phyloP scores from a whole-genome alignment of 2,888 invertebrate genomes.

The Brachyopa scutellaris region DNA sequence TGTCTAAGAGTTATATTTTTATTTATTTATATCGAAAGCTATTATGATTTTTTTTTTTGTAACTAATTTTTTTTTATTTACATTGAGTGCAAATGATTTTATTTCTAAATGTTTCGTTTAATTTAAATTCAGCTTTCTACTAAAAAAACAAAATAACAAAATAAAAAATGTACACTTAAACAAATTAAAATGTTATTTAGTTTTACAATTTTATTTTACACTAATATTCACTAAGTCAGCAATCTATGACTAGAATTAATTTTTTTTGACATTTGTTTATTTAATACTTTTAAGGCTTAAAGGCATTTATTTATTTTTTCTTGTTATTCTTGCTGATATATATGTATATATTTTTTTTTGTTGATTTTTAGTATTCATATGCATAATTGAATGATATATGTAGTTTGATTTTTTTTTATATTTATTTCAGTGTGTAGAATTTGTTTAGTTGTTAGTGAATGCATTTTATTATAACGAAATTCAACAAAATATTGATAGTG shows the following conservation, averaged over 20 bases:
- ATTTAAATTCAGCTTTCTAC: conserved; percentile 19
- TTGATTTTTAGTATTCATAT: conserved; percentile 47
- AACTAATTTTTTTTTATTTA: conserved; percentile 40
- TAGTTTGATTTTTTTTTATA: background rate
- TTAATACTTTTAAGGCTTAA: conserved; percentile 70
- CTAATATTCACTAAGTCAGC: conserved; percentile 27
- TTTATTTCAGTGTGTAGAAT: no score
- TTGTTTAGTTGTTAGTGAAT: conserved; percentile 18
- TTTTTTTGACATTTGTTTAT: conserved; percentile 30
- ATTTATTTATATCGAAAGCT: conserved; percentile 64
- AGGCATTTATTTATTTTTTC: conserved; percentile 44
- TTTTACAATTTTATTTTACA: conserved; percentile 5
- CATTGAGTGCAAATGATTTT: conserved; percentile 49
- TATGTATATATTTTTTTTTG: background rate
- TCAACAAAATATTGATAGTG: conserved; percentile 48
- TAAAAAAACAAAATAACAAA: background rate
- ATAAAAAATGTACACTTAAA: background rate
- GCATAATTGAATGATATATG: conserved; percentile 58
- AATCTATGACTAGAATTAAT: conserved; percentile 14
- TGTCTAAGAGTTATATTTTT: conserved; percentile 9
- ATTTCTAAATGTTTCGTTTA: conserved; percentile 3
- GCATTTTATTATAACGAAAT: conserved; percentile 7
- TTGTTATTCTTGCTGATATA: conserved; percentile 21
- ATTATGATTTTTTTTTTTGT: conserved; percentile 12
- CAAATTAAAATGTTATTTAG: background rate